Base-by-base conservation (phyloP, 2,113 vertebrate species). In the Oophaga pumilio region DNA sequence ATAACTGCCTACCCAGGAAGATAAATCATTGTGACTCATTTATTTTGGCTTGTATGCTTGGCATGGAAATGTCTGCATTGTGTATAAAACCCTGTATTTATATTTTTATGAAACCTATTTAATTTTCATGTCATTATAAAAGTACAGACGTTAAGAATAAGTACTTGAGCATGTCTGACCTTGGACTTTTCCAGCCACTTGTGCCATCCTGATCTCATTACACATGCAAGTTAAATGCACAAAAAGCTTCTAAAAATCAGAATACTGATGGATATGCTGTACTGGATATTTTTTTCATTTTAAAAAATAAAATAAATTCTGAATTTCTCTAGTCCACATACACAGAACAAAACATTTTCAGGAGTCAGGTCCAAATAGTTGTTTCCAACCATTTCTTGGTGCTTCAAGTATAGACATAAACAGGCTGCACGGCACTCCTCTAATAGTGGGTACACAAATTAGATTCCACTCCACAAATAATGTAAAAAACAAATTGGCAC, bases 1-100 rank as follows among this genome's bases (percentile, higher is more conserved):
- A 85, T 85, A 49, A 85, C 84, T 59, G 71, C 84, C 84, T 76
- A 76, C 71, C 71, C 56, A 85, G 76, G 84, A 73, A 17, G 33
- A 76, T 28, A 33, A 68, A 59, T 85, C 69, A 7, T 60, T 76
- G 28, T 85, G 84, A 85, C 84, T 74, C 84, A 85, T 74, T 59
- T 60, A 24, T 76, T 73, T 33, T 85, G 84, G 84, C 69, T 76
- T 60, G 15, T 62, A 43, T 59, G 18, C 26, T 76, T 76, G 28
- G 69, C 28, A 57, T 76, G 33, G 43, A 64, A n/a, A 24, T 26
- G 2, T 22, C 28, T 60, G 69, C 43, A 12, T 22, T 82, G 12
- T 66, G 33, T 82, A 64, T 68, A 22, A 68, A 82, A 82, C 33
- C 60, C 22, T 66, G 26, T 52, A 43, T 73, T 73, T 71, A 71